Base-by-base conservation (phyloP, 2,797 vertebrate species). In the Acrossocheilus fasciatus region DNA sequence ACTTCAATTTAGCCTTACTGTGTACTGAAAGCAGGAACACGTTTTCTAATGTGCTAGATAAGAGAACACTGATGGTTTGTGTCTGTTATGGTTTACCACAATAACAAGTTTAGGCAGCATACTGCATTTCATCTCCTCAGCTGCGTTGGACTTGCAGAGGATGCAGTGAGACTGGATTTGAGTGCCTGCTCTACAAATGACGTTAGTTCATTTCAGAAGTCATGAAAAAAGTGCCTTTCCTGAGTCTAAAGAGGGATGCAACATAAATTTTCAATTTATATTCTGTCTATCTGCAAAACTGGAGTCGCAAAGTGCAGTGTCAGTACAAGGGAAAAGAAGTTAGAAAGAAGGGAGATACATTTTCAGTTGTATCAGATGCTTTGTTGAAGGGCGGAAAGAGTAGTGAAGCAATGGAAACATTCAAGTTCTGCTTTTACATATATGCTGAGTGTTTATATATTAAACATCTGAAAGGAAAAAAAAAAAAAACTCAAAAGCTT, bases 181-280 rank as follows among this genome's bases (percentile, higher is more conserved):
- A 83, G 88, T 88, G 80, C 69, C 47, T 9, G 30, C 30, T 69
- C 30, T 39, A 64, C 84, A 91, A 90, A 92, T 82, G 85, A 92
- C 78, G 88, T 79, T 50, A 30, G 83, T 76, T 84, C 36, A 84
- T 89, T 86, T 70, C 45, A 62, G 43, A 85, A 83, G 81, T 91
- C 84, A 89, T 83, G 89, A 80, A 87, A 89, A 77, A 92, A 90
- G 90, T 85, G 77, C 83, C 88, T 92, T 85, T 90, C 90, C 89
- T 84, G 83, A 86, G 91, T 91, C 88, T 92, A 88, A 93, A 92
- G 90, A 50, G 91, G 87, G 92, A 92, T 91, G 94, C 92, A 93
- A 93, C 92, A 92, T 91, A 94, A 92, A 94, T 94, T 91, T 95
- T 93, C 93, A 94, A 94, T 95, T 95, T 95, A 95, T 94, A 94